phyloP scores from a whole-genome alignment of 2,888 invertebrate genomes.

The Eupelmus urozonus region DNA sequence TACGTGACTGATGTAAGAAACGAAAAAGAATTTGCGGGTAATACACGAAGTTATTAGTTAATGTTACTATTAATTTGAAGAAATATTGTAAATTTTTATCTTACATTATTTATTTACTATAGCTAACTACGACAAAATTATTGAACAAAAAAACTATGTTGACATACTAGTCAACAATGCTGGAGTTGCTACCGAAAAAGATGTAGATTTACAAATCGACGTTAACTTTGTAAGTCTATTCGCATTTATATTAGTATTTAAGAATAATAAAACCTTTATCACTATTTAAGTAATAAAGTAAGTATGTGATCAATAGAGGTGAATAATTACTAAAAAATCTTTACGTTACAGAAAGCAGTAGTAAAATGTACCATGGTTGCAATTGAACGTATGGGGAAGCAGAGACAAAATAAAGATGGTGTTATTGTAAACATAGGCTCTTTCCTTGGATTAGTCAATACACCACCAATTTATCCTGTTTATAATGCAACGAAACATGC shows the following conservation, averaged over 20 bases:
- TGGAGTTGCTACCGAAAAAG: conserved; percentile 68
- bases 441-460: conserved; percentile 77
- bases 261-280: neutral
- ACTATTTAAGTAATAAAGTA: too few relatives aligned
- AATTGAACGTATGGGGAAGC: conserved; percentile 76
- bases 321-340: neutral
- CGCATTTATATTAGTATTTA: neutral
- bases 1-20: conserved; percentile 78
- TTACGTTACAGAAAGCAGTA: conserved; percentile 71
- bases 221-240: conserved; percentile 69
- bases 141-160: conserved; percentile 67
- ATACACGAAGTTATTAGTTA: conserved; percentile 9
- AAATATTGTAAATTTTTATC: too few relatives aligned
- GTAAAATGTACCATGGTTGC: conserved; percentile 74
- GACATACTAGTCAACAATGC: conserved; percentile 79
- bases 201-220: conserved; percentile 66
- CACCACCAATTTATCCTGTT: conserved; percentile 75
- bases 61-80: neutral
- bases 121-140: conserved; percentile 71
- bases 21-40: conserved; percentile 77
- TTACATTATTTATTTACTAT: neutral
- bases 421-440: conserved; percentile 83
- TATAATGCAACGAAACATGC: conserved; percentile 81
- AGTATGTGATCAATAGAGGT: too few relatives aligned
- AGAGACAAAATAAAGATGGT: conserved; percentile 79